Percentiles rank a stretch among this genome's conserved stretches.
phyloP scores from a whole-genome alignment of 2,888 invertebrate genomes.

The Hecatera dysodea region DNA sequence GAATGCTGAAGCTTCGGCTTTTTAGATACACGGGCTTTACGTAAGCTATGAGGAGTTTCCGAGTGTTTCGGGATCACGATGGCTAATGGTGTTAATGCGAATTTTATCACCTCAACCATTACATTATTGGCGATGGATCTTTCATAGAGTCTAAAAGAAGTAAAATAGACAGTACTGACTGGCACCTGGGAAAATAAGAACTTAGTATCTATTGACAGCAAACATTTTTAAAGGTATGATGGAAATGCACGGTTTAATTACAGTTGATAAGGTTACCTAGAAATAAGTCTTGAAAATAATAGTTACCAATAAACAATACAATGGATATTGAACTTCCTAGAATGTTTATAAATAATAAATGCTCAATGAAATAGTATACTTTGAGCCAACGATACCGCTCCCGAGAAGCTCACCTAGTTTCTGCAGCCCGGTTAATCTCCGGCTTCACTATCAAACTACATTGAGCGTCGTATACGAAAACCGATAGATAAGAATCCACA shows the following conservation, averaged over 20 bases:
- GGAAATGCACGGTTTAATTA: not conserved
- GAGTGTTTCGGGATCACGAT: constrained; percentile 24
- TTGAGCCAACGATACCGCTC: constrained; percentile 24
- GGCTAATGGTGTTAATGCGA: constrained; percentile 30
- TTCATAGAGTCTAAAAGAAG: not conserved
- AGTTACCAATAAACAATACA: not conserved
- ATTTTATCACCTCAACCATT: not conserved
- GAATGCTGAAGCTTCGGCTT: constrained; percentile 53
- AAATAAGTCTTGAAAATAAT: not conserved
- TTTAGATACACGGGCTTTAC: constrained; percentile 56
- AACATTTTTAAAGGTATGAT: not conserved
- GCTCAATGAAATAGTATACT: constrained; percentile 25
- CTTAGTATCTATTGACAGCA: not conserved
- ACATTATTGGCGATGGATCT: not conserved
- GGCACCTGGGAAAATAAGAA: no score
- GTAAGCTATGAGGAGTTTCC: constrained; percentile 35
- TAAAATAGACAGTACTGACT: not conserved
- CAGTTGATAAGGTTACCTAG: not conserved
- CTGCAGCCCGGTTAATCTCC: constrained; percentile 49
- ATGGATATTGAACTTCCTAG: constrained; percentile 34
- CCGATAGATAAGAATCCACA: constrained; percentile 82
- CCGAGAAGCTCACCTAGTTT: constrained; percentile 42
- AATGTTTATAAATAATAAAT: constrained; percentile 19
- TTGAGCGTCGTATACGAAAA: constrained; percentile 71
- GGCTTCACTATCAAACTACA: constrained; percentile 69